A percentile compares a stretch with the other conserved stretches of the same genome.
Evolutionary conservation across 2,113 vertebrate species (phyloP).

Genomic region (Argyrosomus japonicus): DNA sequence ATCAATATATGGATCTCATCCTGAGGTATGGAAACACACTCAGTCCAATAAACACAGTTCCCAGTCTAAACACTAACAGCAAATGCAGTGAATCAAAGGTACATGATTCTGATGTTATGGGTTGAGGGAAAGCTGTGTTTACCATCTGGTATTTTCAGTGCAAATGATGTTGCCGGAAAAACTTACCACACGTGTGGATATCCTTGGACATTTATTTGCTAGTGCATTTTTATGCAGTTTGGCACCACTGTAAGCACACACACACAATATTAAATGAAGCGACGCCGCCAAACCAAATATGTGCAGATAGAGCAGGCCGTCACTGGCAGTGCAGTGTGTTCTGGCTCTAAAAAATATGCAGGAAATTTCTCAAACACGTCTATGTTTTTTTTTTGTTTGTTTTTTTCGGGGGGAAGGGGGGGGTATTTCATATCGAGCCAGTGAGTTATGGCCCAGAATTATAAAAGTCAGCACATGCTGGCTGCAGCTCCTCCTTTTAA

Average conservation of each 20-base stretch:
- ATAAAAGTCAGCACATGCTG: conserved; percentile 42
- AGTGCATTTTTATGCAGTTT: conserved; percentile 4
- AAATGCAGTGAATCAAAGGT: neutral
- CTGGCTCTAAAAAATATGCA: conserved; percentile 41
- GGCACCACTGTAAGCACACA: neutral
- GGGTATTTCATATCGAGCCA: conserved; percentile 9
- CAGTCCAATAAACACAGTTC: neutral
- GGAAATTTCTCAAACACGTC: conserved; percentile 26
- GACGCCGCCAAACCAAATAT: conserved; percentile 47
- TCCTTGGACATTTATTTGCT: neutral
- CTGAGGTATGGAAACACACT: conserved; percentile 18
- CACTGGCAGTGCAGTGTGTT: conserved; percentile 36
- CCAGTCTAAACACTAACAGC: neutral
- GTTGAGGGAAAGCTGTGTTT: conserved; percentile 1
- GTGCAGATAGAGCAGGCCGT: conserved; percentile 9
- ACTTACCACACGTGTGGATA: neutral
- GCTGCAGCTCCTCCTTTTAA: conserved; percentile 24
- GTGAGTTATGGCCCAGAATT: conserved; percentile 28
- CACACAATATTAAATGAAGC: conserved; percentile 29
- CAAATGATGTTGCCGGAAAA: conserved; percentile 25
- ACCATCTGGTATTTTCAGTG: neutral
- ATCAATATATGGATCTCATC: conserved; percentile 8
- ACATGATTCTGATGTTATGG: neutral
- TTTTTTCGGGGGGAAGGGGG: too few relatives aligned
- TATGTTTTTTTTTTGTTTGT: neutral